phyloP scores from a whole-genome alignment of 2,113 vertebrate genomes.

The Mesembrinibis cayennensis region DNA sequence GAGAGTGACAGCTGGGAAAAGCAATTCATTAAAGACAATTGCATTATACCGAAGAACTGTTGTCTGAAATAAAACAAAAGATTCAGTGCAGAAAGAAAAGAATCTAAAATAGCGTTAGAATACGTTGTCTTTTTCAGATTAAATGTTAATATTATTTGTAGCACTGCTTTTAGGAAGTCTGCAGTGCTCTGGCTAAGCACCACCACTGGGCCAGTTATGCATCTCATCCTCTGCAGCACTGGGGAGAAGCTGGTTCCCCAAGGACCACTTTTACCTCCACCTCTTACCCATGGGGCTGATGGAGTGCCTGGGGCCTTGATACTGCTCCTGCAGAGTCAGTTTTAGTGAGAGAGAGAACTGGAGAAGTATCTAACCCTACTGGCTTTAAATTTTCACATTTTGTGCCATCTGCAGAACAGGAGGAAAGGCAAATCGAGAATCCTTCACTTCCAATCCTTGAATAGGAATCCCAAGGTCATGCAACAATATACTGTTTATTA shows the following conservation, averaged over 20 bases:
- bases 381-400: background rate
- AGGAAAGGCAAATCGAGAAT: background rate
- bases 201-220: background rate
- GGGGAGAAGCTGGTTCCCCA: accelerated
- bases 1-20: background rate
- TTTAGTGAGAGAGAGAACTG: background rate
- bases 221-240: background rate
- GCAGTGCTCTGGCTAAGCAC: background rate
- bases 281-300: background rate
- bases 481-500: background rate
- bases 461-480: background rate
- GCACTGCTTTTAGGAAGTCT: background rate
- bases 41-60: background rate
- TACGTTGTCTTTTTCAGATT: background rate
- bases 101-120: background rate
- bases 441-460: background rate
- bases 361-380: background rate
- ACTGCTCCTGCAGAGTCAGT: background rate
- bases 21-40: background rate
- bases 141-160: background rate
- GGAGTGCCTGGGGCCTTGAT: background rate
- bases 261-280: background rate
- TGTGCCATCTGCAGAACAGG: background rate
- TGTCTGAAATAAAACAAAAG: background rate
- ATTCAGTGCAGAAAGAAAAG: background rate